phyloP scores from a whole-genome alignment of 2,797 vertebrate species.

The Sparus aurata region DNA sequence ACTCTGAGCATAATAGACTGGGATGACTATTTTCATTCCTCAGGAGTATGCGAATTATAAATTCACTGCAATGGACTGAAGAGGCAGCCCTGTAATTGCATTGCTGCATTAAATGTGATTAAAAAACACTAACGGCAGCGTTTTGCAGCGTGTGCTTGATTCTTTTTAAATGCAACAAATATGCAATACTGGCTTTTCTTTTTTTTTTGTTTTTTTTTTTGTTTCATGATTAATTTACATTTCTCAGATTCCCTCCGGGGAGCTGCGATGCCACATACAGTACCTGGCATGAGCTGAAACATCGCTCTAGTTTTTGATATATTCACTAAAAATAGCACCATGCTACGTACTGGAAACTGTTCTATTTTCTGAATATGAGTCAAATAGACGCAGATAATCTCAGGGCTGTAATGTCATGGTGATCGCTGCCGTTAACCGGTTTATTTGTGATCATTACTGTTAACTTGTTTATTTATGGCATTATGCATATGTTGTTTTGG shows the following conservation, averaged over 20 bases:
- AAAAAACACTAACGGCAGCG: constrained; percentile 25
- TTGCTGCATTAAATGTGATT: constrained; percentile 39
- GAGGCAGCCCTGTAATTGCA: constrained; percentile 36
- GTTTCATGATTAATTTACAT: constrained; percentile 24
- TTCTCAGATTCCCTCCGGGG: constrained; percentile 1
- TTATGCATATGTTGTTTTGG: neutral
- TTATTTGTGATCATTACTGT: neutral
- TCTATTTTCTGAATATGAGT: constrained; percentile 17
- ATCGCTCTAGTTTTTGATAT: neutral
- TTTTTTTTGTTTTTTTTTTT: neutral
- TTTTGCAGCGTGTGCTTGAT: constrained; percentile 24
- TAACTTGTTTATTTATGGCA: neutral
- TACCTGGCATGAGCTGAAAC: neutral
- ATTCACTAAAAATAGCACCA: neutral
- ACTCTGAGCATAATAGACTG: constrained; percentile 8
- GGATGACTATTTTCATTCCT: constrained; percentile 28
- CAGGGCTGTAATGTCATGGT: neutral
- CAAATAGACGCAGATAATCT: neutral
- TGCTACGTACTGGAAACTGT: neutral
- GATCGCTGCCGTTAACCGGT: neutral
- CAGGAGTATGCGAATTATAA: constrained; percentile 27
- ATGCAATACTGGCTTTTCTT: neutral
- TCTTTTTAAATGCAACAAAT: constrained; percentile 49
- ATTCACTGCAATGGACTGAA: constrained; percentile 17
- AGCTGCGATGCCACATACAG: constrained; percentile 1